Evolutionary conservation across 2,888 invertebrate genomes (phyloP).

Genomic region (Syritta pipiens): DNA sequence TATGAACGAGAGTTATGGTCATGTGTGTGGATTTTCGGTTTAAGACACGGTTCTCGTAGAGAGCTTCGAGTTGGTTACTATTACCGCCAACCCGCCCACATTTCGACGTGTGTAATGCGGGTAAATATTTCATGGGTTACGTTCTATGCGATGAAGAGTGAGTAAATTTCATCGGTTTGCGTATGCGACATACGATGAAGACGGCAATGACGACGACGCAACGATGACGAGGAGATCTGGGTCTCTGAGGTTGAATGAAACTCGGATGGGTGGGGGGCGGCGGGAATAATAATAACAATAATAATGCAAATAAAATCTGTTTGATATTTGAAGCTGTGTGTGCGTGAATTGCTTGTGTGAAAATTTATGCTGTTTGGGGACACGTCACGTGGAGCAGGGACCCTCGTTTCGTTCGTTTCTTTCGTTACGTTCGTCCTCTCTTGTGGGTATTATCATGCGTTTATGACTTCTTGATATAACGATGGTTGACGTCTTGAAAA

Average conservation of each 20-base stretch:
- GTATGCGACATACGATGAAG: conserved; percentile 14
- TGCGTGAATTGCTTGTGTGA: conserved; percentile 20
- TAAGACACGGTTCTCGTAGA: conserved; percentile 20
- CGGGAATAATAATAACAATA: conserved; percentile 55
- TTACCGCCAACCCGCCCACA: neutral
- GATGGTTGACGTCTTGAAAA: conserved; percentile 11
- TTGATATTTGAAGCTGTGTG: conserved; percentile 46
- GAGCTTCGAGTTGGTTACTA: conserved; percentile 20
- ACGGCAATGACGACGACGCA: neutral
- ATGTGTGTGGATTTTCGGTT: conserved; percentile 58
- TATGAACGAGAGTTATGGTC: conserved; percentile 66
- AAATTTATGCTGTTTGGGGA: conserved; percentile 33
- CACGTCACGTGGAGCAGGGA: conserved; percentile 18
- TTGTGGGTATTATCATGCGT: conserved; percentile 17
- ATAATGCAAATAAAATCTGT: conserved; percentile 57
- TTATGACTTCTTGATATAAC: conserved; percentile 28
- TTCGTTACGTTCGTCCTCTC: neutral
- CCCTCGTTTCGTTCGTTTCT: no score
- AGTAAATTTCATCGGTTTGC: conserved; percentile 21
- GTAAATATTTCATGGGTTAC: conserved; percentile 48
- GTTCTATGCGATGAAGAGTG: neutral
- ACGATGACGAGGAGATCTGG: no score
- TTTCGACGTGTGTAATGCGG: conserved; percentile 23
- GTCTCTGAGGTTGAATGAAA: no score
- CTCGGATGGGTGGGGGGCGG: conserved; percentile 13